Evolutionary conservation across 2,888 invertebrate species (phyloP).

Genomic region (Halocaridina rubra): DNA sequence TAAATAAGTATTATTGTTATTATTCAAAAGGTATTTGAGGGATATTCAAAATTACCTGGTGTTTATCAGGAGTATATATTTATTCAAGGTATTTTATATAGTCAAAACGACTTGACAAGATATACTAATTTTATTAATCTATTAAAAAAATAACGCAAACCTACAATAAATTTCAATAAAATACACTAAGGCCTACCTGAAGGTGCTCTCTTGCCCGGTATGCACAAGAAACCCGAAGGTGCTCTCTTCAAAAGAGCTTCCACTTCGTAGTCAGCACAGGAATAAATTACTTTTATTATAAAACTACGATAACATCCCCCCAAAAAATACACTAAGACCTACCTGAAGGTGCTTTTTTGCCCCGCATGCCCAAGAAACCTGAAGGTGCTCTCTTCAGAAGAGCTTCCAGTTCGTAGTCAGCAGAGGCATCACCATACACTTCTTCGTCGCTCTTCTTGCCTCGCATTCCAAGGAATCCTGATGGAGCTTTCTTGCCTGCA

Average conservation of each 20-base stretch:
- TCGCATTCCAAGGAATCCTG: slow-evolving; percentile 50
- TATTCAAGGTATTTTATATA: too few relatives aligned
- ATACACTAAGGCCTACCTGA: slow-evolving; percentile 26
- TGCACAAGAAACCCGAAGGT: slow-evolving; percentile 46
- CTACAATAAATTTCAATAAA: too few relatives aligned
- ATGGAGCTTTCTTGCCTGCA: not conserved
- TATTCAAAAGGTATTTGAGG: too few relatives aligned
- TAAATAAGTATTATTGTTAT: too few relatives aligned
- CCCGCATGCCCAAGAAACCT: slow-evolving; percentile 47
- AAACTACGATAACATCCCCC: too few relatives aligned
- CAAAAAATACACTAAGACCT: too few relatives aligned
- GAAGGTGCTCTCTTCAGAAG: slow-evolving; percentile 45
- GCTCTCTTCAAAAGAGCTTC: slow-evolving; percentile 34
- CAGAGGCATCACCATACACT: not conserved
- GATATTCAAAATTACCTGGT: too few relatives aligned
- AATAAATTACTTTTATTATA: too few relatives aligned
- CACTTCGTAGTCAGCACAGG: slow-evolving; percentile 10
- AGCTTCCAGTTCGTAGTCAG: slow-evolving; percentile 24
- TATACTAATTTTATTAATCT: too few relatives aligned
- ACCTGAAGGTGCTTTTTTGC: slow-evolving; percentile 50
- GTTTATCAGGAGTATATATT: too few relatives aligned
- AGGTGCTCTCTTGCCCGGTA: slow-evolving; percentile 45
- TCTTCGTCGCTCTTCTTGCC: slow-evolving; percentile 45
- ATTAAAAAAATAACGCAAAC: too few relatives aligned
- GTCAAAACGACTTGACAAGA: too few relatives aligned